These are phyloP conservation scores for Gymnarchus niloticus DNA, from an alignment of 2,113 vertebrate genomes.

Conservation along the genomic window DNA sequence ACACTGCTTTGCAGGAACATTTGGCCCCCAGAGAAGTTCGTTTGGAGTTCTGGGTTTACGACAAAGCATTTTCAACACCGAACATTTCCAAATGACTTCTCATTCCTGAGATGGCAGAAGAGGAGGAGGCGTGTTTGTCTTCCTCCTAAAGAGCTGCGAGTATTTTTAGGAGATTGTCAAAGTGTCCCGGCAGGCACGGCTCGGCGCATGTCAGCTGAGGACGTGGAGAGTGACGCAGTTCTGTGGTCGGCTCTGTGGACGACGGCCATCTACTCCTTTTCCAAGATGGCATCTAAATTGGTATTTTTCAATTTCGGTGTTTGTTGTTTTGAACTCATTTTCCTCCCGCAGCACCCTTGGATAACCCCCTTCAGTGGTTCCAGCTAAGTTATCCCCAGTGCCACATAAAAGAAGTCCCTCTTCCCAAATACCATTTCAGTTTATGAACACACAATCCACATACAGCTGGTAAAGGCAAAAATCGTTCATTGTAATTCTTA, in stretches of 20 bases:
- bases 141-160: background rate
- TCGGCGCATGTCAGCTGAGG: background rate
- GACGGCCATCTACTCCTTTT: background rate
- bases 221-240: background rate
- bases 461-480: background rate
- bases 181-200: background rate
- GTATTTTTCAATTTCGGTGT: background rate
- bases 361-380: background rate
- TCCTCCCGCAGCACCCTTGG: conserved; percentile 2
- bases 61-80: background rate
- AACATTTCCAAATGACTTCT: background rate
- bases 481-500: background rate
- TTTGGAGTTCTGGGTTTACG: background rate
- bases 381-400: background rate
- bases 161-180: background rate
- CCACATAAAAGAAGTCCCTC: background rate
- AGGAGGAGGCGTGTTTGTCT: background rate
- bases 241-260: background rate
- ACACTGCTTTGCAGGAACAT: background rate
- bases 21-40: background rate
- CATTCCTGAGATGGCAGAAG: background rate
- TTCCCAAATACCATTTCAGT: background rate
- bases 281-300: conserved; percentile 14
- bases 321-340: conserved; percentile 12
- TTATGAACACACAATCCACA: background rate